These are phyloP conservation scores for Dreissena rostriformis DNA, from an alignment of 1,140 invertebrate genomes.

Conservation along the genomic window DNA sequence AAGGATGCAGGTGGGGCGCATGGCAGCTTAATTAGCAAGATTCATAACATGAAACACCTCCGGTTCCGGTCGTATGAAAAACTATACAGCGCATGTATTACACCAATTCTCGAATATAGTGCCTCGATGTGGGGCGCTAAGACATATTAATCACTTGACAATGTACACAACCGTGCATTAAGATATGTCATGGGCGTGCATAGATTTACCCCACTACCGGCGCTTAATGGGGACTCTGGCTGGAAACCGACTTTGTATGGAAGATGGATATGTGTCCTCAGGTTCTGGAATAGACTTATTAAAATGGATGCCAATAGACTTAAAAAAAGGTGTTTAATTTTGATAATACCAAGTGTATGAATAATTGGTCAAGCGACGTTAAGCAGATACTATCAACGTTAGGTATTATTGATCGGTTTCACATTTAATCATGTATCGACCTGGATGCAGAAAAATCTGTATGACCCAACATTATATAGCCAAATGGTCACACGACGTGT, in stretches of 20 bases:
- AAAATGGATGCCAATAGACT: constrained; percentile 3
- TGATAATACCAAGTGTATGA: not conserved
- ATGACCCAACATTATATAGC: constrained; percentile 5
- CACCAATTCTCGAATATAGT: constrained; percentile 40
- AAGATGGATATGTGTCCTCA: not conserved
- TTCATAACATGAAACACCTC: constrained; percentile 39
- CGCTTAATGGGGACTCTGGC: not conserved
- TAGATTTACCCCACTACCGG: not conserved
- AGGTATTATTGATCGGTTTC: not conserved
- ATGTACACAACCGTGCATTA: constrained; percentile 25
- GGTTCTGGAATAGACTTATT: constrained; percentile 2
- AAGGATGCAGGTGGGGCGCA: not conserved
- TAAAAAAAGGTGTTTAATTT: constrained; percentile 13
- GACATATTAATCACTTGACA: constrained; percentile 15
- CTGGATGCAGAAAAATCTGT: not conserved
- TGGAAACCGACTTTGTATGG: constrained; percentile 24
- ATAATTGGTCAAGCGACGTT: constrained; percentile 17
- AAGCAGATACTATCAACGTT: not conserved
- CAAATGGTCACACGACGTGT: constrained; percentile 4
- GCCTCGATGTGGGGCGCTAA: constrained; percentile 45
- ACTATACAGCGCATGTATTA: constrained; percentile 30
- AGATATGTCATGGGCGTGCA: constrained; percentile 19
- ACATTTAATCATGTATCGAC: not conserved
- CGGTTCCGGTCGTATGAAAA: constrained; percentile 45
- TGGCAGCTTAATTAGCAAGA: constrained; percentile 43